Evolutionary conservation across 2,888 invertebrate genomes (phyloP).

Genomic region (Xiphydria camelus): DNA sequence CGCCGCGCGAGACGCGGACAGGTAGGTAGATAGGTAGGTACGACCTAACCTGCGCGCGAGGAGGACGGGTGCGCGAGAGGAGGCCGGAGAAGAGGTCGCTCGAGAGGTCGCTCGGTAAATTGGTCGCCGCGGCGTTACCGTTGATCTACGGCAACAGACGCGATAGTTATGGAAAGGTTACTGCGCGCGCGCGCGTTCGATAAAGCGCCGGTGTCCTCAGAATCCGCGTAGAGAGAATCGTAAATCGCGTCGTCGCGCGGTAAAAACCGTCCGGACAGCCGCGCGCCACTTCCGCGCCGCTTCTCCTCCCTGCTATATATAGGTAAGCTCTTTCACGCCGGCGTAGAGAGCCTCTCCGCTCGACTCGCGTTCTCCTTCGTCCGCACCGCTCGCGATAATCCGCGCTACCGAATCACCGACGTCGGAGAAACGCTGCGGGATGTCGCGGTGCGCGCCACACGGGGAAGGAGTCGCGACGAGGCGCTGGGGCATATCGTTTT

Average conservation of each 20-base stretch:
- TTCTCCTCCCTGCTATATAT: too few relatives aligned
- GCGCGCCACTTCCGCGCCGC: neutral
- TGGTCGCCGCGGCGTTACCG: conserved; percentile 47
- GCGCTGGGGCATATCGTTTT: too few relatives aligned
- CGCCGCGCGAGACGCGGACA: neutral
- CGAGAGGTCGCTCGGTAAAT: conserved; percentile 50
- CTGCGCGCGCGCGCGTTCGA: conserved; percentile 39
- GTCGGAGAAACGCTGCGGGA: too few relatives aligned
- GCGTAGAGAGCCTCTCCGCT: too few relatives aligned
- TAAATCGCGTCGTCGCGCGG: conserved; percentile 27
- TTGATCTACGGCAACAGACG: conserved; percentile 51
- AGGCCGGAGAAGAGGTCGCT: conserved; percentile 44
- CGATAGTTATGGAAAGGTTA: conserved; percentile 52
- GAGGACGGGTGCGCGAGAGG: conserved; percentile 14
- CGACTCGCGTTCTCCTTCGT: too few relatives aligned
- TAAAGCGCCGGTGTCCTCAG: conserved; percentile 41
- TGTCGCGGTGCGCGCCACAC: too few relatives aligned
- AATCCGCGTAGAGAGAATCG: conserved; percentile 38
- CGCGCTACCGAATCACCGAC: too few relatives aligned
- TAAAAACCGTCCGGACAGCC: neutral
- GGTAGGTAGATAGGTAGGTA: neutral
- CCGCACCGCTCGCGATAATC: too few relatives aligned
- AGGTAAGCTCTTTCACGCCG: too few relatives aligned
- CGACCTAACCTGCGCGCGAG: conserved; percentile 1
- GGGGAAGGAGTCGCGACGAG: too few relatives aligned